phyloP scores from a whole-genome alignment of 2,113 vertebrate species.

The Gulo gulo region DNA sequence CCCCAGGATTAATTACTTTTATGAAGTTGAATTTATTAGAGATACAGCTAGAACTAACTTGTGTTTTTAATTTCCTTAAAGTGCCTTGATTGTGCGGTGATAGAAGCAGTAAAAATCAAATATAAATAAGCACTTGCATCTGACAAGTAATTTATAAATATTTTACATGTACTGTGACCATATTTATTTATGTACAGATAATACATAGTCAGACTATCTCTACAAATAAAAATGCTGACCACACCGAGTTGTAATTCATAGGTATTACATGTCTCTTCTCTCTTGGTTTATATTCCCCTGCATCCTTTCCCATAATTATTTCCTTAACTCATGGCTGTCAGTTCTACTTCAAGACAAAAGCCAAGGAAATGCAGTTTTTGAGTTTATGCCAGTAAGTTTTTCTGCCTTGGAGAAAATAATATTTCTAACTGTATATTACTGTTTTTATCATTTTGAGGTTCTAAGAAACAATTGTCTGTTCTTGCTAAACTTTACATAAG shows the following conservation, averaged over 20 bases:
- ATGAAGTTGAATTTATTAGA: conserved; percentile 80
- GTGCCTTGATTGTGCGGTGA: background rate
- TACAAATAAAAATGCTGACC: conserved; percentile 57
- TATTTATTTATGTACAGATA: conserved; percentile 64
- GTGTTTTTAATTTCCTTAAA: conserved; percentile 63
- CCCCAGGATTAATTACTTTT: conserved; percentile 77
- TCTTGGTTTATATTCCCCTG: conserved; percentile 51
- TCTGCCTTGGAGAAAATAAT: conserved; percentile 38
- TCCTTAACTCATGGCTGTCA: conserved; percentile 56
- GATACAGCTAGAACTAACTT: conserved; percentile 62
- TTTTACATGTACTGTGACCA: conserved; percentile 43
- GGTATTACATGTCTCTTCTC: conserved; percentile 32
- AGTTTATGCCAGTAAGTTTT: conserved; percentile 30
- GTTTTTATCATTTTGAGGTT: conserved; percentile 16
- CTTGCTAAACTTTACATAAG: background rate
- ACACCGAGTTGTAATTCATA: conserved; percentile 55
- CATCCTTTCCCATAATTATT: conserved; percentile 50
- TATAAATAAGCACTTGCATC: conserved; percentile 46
- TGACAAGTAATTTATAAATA: conserved; percentile 62
- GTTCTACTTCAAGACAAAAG: conserved; percentile 56
- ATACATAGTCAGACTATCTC: conserved; percentile 43
- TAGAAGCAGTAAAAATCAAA: conserved; percentile 37
- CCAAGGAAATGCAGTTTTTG: conserved; percentile 33
- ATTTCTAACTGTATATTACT: background rate
- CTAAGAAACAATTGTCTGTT: background rate